Evolutionary conservation across 1,140 invertebrate species (phyloP).

Genomic region (Battus philenor): DNA sequence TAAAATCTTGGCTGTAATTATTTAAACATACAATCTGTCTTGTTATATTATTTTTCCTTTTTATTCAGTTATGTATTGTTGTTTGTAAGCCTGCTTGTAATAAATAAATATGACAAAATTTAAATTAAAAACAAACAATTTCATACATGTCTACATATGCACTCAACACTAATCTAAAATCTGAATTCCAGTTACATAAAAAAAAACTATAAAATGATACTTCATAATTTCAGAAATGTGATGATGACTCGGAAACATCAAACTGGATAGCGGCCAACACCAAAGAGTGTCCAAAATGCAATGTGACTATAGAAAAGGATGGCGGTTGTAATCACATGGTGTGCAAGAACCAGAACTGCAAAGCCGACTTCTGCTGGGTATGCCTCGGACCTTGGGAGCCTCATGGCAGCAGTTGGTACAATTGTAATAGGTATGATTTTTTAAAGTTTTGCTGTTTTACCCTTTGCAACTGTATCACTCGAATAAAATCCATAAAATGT

Average conservation of each 20-base stretch:
- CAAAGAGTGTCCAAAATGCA: slow-evolving; percentile 99
- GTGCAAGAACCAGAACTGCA: slow-evolving; percentile 99
- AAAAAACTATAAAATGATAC: too few species aligned
- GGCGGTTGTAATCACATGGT: slow-evolving; percentile 99
- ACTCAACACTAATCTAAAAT: too few species aligned
- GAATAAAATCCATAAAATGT: background rate
- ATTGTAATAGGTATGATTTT: slow-evolving; percentile 93
- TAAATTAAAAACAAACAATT: too few species aligned
- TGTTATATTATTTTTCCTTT: too few species aligned
- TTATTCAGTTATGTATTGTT: too few species aligned
- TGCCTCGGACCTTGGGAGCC: slow-evolving; percentile 99
- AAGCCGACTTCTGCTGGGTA: slow-evolving; percentile 99
- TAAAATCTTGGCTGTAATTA: too few species aligned
- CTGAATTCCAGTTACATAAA: too few species aligned
- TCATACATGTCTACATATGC: too few species aligned
- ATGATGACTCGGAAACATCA: slow-evolving; percentile 99
- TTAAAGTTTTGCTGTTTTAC: too few species aligned
- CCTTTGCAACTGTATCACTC: background rate
- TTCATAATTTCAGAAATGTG: slow-evolving; percentile 94
- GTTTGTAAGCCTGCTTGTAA: too few species aligned
- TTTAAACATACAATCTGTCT: too few species aligned
- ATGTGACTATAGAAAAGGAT: slow-evolving; percentile 98
- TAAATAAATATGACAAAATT: too few species aligned
- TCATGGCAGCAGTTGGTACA: slow-evolving; percentile 99
- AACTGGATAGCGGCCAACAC: slow-evolving; percentile 99